phyloP scores from a whole-genome alignment of 2,797 vertebrate genomes.

The Apogon hyalosoma region DNA sequence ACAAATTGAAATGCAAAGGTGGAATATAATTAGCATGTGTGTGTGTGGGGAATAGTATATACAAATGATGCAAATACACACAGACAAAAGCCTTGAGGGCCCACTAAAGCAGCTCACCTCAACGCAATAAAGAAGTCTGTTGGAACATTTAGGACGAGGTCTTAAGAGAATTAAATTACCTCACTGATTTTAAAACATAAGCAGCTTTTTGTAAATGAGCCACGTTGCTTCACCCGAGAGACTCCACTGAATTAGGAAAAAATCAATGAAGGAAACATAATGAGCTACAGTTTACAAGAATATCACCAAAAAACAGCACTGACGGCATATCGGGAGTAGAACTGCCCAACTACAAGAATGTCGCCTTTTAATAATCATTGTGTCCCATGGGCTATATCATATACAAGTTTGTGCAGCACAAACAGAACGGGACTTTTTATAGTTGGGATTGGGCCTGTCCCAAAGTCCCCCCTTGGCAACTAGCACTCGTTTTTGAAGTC shows the following conservation, averaged over 20 bases:
- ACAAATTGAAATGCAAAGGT: background rate
- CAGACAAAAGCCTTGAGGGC: constrained; percentile 19
- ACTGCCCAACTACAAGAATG: background rate
- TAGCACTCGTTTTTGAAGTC: too few relatives aligned
- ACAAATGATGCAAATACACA: constrained; percentile 33
- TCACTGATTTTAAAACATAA: constrained; percentile 36
- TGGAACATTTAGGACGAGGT: constrained; percentile 27
- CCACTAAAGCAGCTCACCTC: constrained; percentile 42
- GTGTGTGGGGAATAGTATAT: constrained; percentile 31
- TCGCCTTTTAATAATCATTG: constrained; percentile 8
- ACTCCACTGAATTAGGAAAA: constrained; percentile 20
- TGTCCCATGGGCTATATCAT: constrained; percentile 9
- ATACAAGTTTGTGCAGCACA: background rate
- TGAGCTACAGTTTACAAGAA: constrained; percentile 17
- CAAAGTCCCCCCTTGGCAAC: too few relatives aligned
- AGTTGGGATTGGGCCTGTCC: too few relatives aligned
- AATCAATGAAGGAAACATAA: constrained; percentile 50
- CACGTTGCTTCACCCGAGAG: constrained; percentile 14
- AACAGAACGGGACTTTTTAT: constrained; percentile 1
- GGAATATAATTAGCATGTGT: constrained; percentile 10
- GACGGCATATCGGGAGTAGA: constrained; percentile 2
- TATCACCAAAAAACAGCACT: constrained; percentile 22
- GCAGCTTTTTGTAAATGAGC: constrained; percentile 42
- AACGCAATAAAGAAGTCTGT: constrained; percentile 20
- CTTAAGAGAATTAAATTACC: constrained; percentile 31